These are phyloP conservation scores for Xiphias gladius DNA, from an alignment of 2,113 vertebrate species.

Conservation along the genomic window DNA sequence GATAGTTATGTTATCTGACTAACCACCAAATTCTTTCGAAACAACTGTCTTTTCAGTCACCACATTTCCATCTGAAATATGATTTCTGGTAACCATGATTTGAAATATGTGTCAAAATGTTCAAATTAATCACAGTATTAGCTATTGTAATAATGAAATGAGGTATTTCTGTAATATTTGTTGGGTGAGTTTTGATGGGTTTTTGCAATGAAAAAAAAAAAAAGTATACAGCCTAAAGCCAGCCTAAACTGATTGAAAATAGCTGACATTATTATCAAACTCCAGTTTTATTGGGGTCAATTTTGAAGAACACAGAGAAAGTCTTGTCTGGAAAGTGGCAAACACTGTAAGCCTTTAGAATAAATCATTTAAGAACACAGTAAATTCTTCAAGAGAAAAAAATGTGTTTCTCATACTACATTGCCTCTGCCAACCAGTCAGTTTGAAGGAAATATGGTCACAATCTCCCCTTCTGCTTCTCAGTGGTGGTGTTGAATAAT, in stretches of 20 bases:
- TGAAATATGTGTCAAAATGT: not conserved
- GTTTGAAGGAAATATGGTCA: too few species aligned
- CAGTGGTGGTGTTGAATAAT: too few species aligned
- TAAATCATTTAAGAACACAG: conserved; percentile 7
- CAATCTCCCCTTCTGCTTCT: too few species aligned
- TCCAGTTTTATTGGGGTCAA: not conserved
- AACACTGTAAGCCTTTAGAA: not conserved
- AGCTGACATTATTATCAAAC: not conserved
- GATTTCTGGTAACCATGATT: not conserved
- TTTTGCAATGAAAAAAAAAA: not conserved
- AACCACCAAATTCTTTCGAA: not conserved
- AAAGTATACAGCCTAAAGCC: too few species aligned
- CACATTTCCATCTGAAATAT: not conserved
- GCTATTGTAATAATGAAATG: not conserved
- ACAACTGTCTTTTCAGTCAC: not conserved
- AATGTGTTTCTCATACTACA: conserved; percentile 2
- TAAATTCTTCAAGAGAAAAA: not conserved
- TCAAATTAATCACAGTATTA: not conserved
- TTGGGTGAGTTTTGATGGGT: not conserved
- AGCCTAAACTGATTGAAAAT: not conserved
- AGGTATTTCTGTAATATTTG: not conserved
- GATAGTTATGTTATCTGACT: too few species aligned
- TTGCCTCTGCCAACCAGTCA: too few species aligned
- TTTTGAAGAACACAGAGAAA: not conserved
- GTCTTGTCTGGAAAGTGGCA: not conserved